Conservation (phyloP, 2,113 vertebrate species). For the Albula glossodonta region DNA sequence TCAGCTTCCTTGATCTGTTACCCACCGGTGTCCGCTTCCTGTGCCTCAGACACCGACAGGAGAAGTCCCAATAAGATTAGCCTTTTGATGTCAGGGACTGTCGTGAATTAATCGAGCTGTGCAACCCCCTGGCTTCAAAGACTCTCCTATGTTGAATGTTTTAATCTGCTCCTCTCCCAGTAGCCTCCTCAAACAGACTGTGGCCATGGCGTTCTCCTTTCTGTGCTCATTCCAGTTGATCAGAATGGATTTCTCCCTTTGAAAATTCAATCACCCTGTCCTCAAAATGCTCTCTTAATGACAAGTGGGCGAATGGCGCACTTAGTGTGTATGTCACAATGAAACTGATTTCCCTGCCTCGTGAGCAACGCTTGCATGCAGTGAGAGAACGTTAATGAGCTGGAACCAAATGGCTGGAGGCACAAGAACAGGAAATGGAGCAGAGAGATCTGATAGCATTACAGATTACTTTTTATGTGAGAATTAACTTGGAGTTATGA, state of each 20-base stretch:
- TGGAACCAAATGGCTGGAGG: neutral
- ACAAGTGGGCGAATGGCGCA: neutral
- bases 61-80: neutral
- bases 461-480: neutral
- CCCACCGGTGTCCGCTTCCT: neutral
- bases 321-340: neutral
- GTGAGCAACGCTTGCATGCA: neutral
- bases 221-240: neutral
- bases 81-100: neutral
- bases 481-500: neutral
- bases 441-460: neutral
- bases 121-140: neutral
- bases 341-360: neutral
- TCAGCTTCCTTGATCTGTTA: neutral
- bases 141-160: neutral
- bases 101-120: too few species aligned
- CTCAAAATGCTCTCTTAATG: neutral
- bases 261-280: neutral
- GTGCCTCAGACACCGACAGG: neutral
- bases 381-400: neutral
- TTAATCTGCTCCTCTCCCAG: neutral
- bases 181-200: neutral
- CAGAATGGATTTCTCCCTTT: neutral
- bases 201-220: too few species aligned
- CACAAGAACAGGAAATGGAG: neutral